phyloP scores from a whole-genome alignment of 2,113 vertebrate genomes.

The Aphyosemion australe region DNA sequence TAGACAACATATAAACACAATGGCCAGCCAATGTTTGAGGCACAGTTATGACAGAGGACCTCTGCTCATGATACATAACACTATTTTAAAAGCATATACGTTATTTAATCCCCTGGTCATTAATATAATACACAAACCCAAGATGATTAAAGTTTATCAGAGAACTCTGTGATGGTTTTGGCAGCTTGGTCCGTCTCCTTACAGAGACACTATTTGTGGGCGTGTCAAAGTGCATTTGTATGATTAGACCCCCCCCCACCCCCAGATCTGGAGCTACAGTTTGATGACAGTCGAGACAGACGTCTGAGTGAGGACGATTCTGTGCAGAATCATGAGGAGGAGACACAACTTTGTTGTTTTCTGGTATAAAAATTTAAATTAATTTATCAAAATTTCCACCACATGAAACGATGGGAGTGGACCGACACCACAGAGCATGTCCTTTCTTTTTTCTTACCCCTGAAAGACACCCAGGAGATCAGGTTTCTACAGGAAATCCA shows the following conservation, averaged over 20 bases:
- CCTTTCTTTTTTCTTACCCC: slow-evolving; percentile 1
- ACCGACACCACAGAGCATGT: too few relatives aligned
- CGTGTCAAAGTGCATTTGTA: slow-evolving; percentile 70
- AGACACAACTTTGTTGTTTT: slow-evolving; percentile 26
- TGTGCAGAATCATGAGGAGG: slow-evolving; percentile 15
- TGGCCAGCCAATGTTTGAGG: slow-evolving; percentile 51
- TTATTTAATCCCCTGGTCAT: slow-evolving; percentile 18
- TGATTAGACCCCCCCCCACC: slow-evolving; percentile 57
- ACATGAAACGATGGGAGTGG: slow-evolving; percentile 25
- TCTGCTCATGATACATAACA: slow-evolving; percentile 39
- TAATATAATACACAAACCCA: slow-evolving; percentile 30
- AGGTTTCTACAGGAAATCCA: slow-evolving; percentile 25
- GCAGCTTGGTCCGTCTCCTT: slow-evolving; percentile 37
- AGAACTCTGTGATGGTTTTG: slow-evolving; percentile 7
- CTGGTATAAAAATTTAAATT: slow-evolving; percentile 40
- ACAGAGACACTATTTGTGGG: slow-evolving; percentile 40
- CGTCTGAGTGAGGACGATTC: not conserved
- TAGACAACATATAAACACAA: slow-evolving; percentile 49
- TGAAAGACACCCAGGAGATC: slow-evolving; percentile 13
- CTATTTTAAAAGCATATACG: slow-evolving; percentile 9
- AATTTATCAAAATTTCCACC: slow-evolving; percentile 14
- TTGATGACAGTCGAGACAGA: slow-evolving; percentile 26
- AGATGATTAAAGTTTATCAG: not conserved
- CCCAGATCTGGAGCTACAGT: slow-evolving; percentile 52
- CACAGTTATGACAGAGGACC: slow-evolving; percentile 13